phyloP scores from a whole-genome alignment of 2,888 invertebrate species.

The Adelphocoris suturalis region DNA sequence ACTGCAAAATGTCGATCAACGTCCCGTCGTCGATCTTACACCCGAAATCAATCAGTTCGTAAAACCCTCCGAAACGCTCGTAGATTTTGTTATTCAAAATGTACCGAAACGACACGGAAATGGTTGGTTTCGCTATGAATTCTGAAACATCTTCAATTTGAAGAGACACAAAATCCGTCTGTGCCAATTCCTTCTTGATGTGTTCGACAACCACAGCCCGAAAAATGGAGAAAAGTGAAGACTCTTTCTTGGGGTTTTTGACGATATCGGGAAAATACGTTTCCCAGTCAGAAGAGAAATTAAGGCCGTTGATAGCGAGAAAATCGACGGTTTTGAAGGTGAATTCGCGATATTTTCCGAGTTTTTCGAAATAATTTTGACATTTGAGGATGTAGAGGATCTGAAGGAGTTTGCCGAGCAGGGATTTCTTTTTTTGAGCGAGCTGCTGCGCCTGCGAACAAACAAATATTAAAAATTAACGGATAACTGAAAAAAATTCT shows the following conservation, averaged over 20 bases:
- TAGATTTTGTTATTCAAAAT: conserved; percentile 30
- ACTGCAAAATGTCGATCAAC: conserved; percentile 45
- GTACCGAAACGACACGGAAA: conserved; percentile 57
- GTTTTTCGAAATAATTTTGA: conserved; percentile 46
- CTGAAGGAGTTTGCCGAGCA: conserved; percentile 52
- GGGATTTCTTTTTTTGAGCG: conserved; percentile 28
- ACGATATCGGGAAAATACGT: conserved; percentile 47
- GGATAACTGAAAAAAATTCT: too few species aligned
- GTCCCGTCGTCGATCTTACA: conserved; percentile 41
- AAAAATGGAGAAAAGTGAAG: conserved; percentile 22
- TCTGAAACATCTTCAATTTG: conserved; percentile 65
- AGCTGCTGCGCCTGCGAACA: not conserved
- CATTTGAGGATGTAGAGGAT: conserved; percentile 58
- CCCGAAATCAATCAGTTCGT: conserved; percentile 54
- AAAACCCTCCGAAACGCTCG: conserved; percentile 64
- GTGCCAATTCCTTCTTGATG: conserved; percentile 58
- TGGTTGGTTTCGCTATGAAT: conserved; percentile 53
- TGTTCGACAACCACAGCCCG: conserved; percentile 55
- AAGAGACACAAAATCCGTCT: conserved; percentile 49
- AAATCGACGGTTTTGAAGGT: conserved; percentile 40
- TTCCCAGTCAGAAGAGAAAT: conserved; percentile 55
- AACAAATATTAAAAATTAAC: too few species aligned
- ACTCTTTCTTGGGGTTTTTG: conserved; percentile 15
- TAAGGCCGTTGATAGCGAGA: conserved; percentile 44
- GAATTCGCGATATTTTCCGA: conserved; percentile 11